Base-by-base conservation (phyloP, 2,797 vertebrate genomes). In the Enteromius treurensis region DNA sequence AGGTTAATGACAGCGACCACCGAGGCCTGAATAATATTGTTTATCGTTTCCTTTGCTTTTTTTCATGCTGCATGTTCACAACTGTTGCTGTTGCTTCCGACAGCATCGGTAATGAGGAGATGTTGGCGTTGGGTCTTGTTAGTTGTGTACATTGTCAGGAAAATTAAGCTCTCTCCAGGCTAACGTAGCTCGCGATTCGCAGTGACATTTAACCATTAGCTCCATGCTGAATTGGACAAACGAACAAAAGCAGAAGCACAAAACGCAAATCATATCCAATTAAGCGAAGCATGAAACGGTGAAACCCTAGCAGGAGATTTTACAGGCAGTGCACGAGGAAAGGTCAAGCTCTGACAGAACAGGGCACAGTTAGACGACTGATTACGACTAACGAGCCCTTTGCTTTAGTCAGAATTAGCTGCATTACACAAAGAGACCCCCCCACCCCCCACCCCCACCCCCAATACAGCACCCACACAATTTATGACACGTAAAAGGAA, bases 161-260 rank as follows among this genome's bases (percentile, higher is more conserved):
- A 93, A 94, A 95, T 91, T 88, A 95, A 91, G 88, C 86, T 85
- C 91, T 91, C 91, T 90, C 91, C 85, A 88, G 91, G 90, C 92
- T 94, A 95, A 92, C 90, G 91, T 90, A 90, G 89, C 92, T 94
- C 91, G 91, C 92, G 91, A 96, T 96, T 95, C 92, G 88, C 91
- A 65, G 89, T 96, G 96, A 97, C 96, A 98, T 98, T 99, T 98
- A 93, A 68, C 95, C 92, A 93, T 95, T 94, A 94, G 92, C 93
- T 92, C 86, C 89, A 88, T 90, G 90, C 92, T 89, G 90, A 94
- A 90, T 94, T 93, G 93, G 84, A 95, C 91, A 88, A 93, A 91
- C 82, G 88, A 94, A 92, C 60, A 91, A 89, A 87, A 85, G 83
- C 78, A 85, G 77, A 83, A 71, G 81, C 65, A 62, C 64, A 93